Evolutionary conservation across 1,140 invertebrate genomes (phyloP).

Genomic region (Maniola jurtina): DNA sequence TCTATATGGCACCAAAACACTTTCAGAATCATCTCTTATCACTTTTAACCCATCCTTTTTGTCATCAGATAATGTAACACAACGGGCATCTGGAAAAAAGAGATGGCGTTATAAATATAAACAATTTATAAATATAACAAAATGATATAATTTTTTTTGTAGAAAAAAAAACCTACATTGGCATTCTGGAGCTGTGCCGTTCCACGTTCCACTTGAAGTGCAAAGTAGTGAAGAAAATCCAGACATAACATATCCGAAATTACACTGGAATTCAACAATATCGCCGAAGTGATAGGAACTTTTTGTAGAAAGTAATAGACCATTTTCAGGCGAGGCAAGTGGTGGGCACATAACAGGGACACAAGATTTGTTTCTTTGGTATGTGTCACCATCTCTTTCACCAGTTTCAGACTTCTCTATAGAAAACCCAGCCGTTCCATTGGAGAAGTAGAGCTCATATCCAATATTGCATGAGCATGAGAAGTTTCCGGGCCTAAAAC

Average conservation of each 20-base stretch:
- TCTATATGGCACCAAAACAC: slow-evolving; percentile 91
- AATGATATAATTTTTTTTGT: not conserved
- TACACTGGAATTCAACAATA: slow-evolving; percentile 94
- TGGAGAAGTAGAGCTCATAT: slow-evolving; percentile 92
- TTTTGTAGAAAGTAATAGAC: slow-evolving; percentile 90
- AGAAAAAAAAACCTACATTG: slow-evolving; percentile 84
- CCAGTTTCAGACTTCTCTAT: slow-evolving; percentile 93
- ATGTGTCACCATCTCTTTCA: slow-evolving; percentile 90
- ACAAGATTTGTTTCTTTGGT: slow-evolving; percentile 96
- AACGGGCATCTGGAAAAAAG: slow-evolving; percentile 88
- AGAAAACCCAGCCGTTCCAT: slow-evolving; percentile 94
- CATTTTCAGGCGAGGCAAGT: slow-evolving; percentile 92
- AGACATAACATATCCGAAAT: slow-evolving; percentile 96
- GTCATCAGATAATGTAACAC: slow-evolving; percentile 93
- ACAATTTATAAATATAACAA: not conserved
- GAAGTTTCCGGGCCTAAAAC: slow-evolving; percentile 87
- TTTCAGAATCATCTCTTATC: slow-evolving; percentile 86
- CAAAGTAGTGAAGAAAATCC: slow-evolving; percentile 92
- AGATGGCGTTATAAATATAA: slow-evolving; percentile 14
- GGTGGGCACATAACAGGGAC: slow-evolving; percentile 94
- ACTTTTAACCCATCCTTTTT: slow-evolving; percentile 91
- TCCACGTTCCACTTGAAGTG: slow-evolving; percentile 94
- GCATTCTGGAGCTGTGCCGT: slow-evolving; percentile 94
- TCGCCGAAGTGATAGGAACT: slow-evolving; percentile 93
- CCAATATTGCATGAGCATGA: slow-evolving; percentile 95